Base-by-base conservation (phyloP, 2,888 invertebrate species). In the Drosophila koepferae region DNA sequence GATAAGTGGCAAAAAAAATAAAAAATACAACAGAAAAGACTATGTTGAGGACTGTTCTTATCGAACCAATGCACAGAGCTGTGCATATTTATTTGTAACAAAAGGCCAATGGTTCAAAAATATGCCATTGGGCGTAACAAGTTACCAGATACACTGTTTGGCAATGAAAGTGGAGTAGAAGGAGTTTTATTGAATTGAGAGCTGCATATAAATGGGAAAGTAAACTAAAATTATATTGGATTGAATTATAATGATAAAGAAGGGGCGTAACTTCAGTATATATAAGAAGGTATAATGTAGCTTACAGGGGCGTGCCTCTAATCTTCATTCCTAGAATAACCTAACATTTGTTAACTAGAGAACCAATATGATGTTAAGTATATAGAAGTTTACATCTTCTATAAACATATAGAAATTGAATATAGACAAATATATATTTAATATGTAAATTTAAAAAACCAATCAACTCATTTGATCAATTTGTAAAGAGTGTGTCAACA, bases 1-100 rank as follows among this genome's bases (percentile, higher is more conserved):
- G 75, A 80, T 80, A 80, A 77, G 61, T 63, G 62, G 43, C n/a
- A 43, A 60, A 62, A 43, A 44, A 54, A 63, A 63, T 36, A 44
- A n/a, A 8, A n/a, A n/a, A 36, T 23, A 41, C 7, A 41, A n/a
- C 8, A 14, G 7, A 53, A 63, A 48, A 44, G 36, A 20, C n/a
- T 10, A 16, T 9, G 12, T 8, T 23, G 44, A 49, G 6, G 48
- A 60, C 28, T 34, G 34, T 63, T 73, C 78, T 77, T 80, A 77
- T 77, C 75, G 63, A 61, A 51, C 36, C 69, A 68, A 58, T 63
- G 66, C 66, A 66, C 41, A 60, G 41, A 60, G 55, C 63, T 51
- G 20, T 44, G 36, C 41, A 12, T 61, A 59, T 46, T 54, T 65
- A 62, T 59, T 44, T 49, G 51, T 18, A 61, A 51, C 48, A 36